Conservation (phyloP, 30 jellyfish, hydroid and myxozoan species). For the Cassiopea xamachana region DNA sequence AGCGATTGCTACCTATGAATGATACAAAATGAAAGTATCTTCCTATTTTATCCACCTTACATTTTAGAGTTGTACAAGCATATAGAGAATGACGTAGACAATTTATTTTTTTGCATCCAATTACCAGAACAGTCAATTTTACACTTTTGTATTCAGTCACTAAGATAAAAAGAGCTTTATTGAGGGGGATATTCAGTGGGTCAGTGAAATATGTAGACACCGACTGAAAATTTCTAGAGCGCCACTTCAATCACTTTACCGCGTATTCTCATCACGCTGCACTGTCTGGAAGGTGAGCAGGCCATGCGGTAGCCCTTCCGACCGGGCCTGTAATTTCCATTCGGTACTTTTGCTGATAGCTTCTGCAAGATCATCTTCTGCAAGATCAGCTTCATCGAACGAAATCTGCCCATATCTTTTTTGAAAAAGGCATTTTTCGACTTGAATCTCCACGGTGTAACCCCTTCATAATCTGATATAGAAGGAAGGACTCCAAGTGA, state of each 20-base stretch:
- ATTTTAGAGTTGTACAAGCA: no score
- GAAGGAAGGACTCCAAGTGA: constrained; percentile 4
- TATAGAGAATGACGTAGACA: no score
- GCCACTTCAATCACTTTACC: not conserved
- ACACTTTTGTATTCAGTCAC: no score
- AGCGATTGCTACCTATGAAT: no score
- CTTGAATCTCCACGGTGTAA: constrained; percentile 1
- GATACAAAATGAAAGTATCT: no score
- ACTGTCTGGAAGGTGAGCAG: not conserved
- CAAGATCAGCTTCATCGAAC: constrained; percentile 3
- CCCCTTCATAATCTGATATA: not conserved
- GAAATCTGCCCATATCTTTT: constrained; percentile 1
- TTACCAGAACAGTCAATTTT: no score
- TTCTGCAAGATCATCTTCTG: no score
- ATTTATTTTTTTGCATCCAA: no score
- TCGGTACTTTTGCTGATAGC: constrained; percentile 4
- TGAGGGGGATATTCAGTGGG: no score
- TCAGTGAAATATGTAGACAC: no score
- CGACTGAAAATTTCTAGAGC: not conserved
- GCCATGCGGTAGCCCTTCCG: constrained; percentile 33
- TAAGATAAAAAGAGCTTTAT: not conserved
- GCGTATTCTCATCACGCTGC: not conserved
- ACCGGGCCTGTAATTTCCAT: constrained; percentile 31
- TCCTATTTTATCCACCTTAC: no score
- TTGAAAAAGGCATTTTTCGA: not conserved